These are phyloP conservation scores for Lepidochitona cinerea DNA, from an alignment of 2,888 invertebrate species.

Conservation along the genomic window DNA sequence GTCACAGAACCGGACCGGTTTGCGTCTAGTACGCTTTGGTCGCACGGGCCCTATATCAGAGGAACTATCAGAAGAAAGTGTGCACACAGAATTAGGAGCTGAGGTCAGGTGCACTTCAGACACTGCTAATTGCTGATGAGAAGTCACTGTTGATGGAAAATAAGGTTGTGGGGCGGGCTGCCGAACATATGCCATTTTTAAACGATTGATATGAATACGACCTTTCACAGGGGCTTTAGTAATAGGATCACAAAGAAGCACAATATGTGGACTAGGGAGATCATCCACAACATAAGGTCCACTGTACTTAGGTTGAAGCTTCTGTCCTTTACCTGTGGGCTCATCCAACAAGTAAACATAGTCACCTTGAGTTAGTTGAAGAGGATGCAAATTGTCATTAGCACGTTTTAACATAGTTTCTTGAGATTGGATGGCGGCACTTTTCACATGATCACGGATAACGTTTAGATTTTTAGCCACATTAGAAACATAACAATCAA, in stretches of 20 bases:
- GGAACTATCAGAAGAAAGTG: not conserved
- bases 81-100: too few species aligned
- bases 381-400: slow-evolving; percentile 9
- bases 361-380: slow-evolving; percentile 20
- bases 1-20: not conserved
- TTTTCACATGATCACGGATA: not conserved
- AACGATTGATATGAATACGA: slow-evolving; percentile 28
- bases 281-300: slow-evolving; percentile 30
- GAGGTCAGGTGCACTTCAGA: too few species aligned
- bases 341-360: slow-evolving; percentile 31
- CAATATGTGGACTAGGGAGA: slow-evolving; percentile 25
- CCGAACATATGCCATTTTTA: slow-evolving; percentile 32
- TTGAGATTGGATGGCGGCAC: not conserved
- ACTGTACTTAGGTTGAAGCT: slow-evolving; percentile 24
- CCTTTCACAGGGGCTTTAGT: slow-evolving; percentile 13
- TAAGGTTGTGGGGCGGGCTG: slow-evolving; percentile 23
- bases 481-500: not conserved
- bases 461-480: not conserved
- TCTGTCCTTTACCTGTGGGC: slow-evolving; percentile 22
- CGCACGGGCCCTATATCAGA: not conserved
- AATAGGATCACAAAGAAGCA: slow-evolving; percentile 15
- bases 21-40: not conserved
- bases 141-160: slow-evolving; percentile 2
- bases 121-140: too few species aligned
- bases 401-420: slow-evolving; percentile 8